Conservation (phyloP, 2,888 invertebrate genomes). For the Apoda limacodes region DNA sequence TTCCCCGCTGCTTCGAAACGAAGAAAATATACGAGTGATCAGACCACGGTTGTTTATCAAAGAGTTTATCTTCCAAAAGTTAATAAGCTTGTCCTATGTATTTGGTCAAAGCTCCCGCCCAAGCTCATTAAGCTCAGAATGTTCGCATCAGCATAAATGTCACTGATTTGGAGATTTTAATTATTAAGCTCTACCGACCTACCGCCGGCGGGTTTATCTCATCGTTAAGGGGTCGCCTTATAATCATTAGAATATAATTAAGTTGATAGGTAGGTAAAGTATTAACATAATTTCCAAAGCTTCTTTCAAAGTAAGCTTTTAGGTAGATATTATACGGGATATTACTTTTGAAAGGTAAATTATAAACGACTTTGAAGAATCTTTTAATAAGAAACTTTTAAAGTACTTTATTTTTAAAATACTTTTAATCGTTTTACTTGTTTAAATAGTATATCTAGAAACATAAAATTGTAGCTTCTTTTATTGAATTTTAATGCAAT, state of each 20-base stretch:
- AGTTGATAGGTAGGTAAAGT: conserved; percentile 4
- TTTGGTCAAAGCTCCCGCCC: conserved; percentile 47
- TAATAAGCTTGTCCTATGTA: conserved; percentile 33
- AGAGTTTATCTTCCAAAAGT: conserved; percentile 32
- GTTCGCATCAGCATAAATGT: conserved; percentile 61
- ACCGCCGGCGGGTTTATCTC: conserved; percentile 32
- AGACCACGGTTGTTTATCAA: too few relatives aligned
- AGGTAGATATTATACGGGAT: too few relatives aligned
- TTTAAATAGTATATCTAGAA: too few relatives aligned
- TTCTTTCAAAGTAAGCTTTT: conserved; percentile 23
- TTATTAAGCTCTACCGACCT: conserved; percentile 44
- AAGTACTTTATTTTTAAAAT: too few relatives aligned
- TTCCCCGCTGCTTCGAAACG: too few relatives aligned
- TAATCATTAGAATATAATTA: conserved; percentile 32
- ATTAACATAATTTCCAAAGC: conserved; percentile 18
- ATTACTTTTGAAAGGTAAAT: too few relatives aligned
- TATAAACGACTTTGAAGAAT: too few relatives aligned
- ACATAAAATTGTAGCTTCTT: too few relatives aligned
- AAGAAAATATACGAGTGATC: too few relatives aligned
- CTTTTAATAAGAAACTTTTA: too few relatives aligned
- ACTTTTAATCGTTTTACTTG: too few relatives aligned
- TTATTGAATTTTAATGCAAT: too few relatives aligned
- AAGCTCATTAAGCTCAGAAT: conserved; percentile 43
- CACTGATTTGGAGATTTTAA: conserved; percentile 55
- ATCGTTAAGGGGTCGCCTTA: conserved; percentile 39